These are phyloP conservation scores for Semicossyphus pulcher DNA, from an alignment of 2,113 vertebrate genomes.

Conservation along the genomic window DNA sequence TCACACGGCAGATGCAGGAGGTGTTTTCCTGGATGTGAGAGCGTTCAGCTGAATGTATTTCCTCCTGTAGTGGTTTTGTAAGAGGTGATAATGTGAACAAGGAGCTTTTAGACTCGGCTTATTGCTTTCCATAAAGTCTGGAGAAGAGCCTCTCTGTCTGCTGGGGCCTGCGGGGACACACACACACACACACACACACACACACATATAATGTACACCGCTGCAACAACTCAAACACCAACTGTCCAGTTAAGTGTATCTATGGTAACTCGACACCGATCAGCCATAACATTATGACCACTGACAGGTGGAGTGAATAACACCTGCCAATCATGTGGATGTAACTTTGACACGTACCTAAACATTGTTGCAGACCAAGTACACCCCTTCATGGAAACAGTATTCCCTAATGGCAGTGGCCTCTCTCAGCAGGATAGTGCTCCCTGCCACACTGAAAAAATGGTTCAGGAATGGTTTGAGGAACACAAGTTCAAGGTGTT, in stretches of 20 bases:
- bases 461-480: too few species aligned
- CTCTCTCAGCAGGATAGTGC: too few species aligned
- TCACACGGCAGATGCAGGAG: background rate
- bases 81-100: slow-evolving; percentile 21
- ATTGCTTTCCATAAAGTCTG: slow-evolving; percentile 22
- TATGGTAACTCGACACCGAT: too few species aligned
- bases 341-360: too few species aligned
- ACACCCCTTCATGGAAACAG: too few species aligned
- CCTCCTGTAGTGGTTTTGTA: background rate
- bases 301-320: too few species aligned
- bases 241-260: background rate
- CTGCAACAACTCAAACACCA: background rate
- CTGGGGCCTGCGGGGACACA: slow-evolving; percentile 12
- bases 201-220: background rate
- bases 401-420: too few species aligned
- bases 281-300: too few species aligned
- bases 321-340: too few species aligned
- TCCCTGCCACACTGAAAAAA: too few species aligned
- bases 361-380: too few species aligned
- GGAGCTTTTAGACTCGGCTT: slow-evolving; percentile 16
- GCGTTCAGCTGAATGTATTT: background rate
- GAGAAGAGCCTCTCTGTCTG: slow-evolving; percentile 18
- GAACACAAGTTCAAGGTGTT: too few species aligned
- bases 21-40: slow-evolving; percentile 11
- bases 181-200: background rate